Conservation (phyloP, 2,113 vertebrate species). For the Plecotus auritus region DNA sequence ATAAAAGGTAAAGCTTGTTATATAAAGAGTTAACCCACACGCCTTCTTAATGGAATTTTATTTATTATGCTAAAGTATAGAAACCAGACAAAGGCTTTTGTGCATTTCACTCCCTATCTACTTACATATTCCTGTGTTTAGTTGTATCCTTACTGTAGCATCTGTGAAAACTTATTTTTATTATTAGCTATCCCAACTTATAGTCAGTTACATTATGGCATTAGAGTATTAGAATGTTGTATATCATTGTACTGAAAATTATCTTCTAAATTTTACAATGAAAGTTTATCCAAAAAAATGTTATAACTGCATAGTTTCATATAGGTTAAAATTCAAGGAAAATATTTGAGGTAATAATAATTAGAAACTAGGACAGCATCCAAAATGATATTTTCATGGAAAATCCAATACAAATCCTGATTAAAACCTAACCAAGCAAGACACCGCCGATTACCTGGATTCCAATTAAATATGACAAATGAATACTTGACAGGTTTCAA, state of each 20-base stretch:
- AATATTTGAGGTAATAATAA: slow-evolving; percentile 76
- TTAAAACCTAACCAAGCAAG: slow-evolving; percentile 79
- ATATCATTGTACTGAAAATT: slow-evolving; percentile 34
- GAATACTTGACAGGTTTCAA: slow-evolving; percentile 77
- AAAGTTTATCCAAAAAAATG: slow-evolving; percentile 63
- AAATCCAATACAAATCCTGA: slow-evolving; percentile 76
- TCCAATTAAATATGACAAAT: slow-evolving; percentile 81
- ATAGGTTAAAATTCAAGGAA: slow-evolving; percentile 65
- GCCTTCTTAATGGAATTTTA: neutral
- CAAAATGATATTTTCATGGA: slow-evolving; percentile 72
- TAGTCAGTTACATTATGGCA: neutral
- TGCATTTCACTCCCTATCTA: slow-evolving; percentile 39
- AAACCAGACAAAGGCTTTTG: neutral
- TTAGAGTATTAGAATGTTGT: neutral
- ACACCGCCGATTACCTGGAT: slow-evolving; percentile 74
- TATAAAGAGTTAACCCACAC: neutral
- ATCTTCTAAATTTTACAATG: slow-evolving; percentile 64
- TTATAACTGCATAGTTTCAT: slow-evolving; percentile 60
- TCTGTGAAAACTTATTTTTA: slow-evolving; percentile 44
- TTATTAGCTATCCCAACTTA: neutral
- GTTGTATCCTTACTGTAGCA: neutral
- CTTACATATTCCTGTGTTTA: neutral
- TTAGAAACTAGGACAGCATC: slow-evolving; percentile 64
- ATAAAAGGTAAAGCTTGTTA: slow-evolving; percentile 27
- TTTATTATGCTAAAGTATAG: neutral